phyloP scores from a whole-genome alignment of 2,797 vertebrate genomes.

The Phataginus tetradactyla region DNA sequence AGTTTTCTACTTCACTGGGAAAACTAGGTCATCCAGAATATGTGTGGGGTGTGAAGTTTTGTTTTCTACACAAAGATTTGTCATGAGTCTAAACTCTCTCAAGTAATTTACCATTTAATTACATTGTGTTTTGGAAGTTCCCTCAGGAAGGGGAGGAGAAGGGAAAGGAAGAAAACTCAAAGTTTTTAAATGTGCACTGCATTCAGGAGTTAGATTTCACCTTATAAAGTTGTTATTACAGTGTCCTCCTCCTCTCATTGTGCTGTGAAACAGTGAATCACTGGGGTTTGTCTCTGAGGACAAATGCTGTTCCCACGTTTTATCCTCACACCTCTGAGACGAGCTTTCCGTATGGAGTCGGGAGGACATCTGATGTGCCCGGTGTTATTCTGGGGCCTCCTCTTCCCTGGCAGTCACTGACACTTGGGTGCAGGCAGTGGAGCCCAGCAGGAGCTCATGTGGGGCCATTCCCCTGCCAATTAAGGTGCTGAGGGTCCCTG shows the following conservation, averaged over 20 bases:
- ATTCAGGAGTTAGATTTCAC: conserved; percentile 86
- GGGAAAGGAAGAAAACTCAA: conserved; percentile 52
- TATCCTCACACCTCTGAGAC: conserved; percentile 92
- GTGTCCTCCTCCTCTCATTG: conserved; percentile 84
- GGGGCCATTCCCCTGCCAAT: conserved; percentile 87
- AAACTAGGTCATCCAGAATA: conserved; percentile 66
- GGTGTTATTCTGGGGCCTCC: conserved; percentile 90
- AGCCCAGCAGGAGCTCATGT: conserved; percentile 84
- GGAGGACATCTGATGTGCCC: conserved; percentile 90
- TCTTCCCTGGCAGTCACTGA: conserved; percentile 83
- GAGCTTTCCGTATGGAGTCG: conserved; percentile 89
- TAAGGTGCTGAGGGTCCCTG: conserved; percentile 91
- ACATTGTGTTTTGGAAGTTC: conserved; percentile 55
- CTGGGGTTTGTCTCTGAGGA: conserved; percentile 88
- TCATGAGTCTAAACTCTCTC: conserved; percentile 76
- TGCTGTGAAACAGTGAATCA: conserved; percentile 87
- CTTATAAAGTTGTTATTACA: conserved; percentile 87
- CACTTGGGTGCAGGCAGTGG: conserved; percentile 82
- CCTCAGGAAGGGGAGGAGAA: conserved; percentile 61
- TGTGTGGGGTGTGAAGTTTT: conserved; percentile 54
- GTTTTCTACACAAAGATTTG: conserved; percentile 78
- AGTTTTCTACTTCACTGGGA: conserved; percentile 47
- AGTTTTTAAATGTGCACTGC: conserved; percentile 79
- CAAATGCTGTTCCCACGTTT: conserved; percentile 91
- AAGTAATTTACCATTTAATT: conserved; percentile 87